Conservation (phyloP, 1,140 invertebrate species). For the Melanaphis sacchari region DNA sequence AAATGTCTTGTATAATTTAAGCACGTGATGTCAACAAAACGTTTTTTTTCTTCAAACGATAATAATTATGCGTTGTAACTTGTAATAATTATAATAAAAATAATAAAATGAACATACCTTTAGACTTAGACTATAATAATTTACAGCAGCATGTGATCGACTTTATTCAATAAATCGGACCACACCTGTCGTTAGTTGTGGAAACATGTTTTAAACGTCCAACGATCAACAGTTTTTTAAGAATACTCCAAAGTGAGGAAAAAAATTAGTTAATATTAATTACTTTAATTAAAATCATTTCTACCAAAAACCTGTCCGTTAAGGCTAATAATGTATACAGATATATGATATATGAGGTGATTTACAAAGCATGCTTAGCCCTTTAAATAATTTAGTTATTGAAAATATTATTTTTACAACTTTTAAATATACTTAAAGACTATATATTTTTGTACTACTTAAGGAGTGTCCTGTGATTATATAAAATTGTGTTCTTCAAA, state of each 20-base stretch:
- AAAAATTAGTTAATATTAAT: conserved; percentile 24
- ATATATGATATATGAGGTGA: not conserved
- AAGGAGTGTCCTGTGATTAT: too few relatives aligned
- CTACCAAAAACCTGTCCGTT: not conserved
- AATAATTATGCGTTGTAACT: not conserved
- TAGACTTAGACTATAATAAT: not conserved
- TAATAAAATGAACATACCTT: not conserved
- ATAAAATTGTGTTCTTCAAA: too few relatives aligned
- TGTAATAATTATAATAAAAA: not conserved
- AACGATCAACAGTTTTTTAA: not conserved
- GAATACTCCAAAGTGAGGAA: not conserved
- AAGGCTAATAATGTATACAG: not conserved
- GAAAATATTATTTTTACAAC: too few relatives aligned
- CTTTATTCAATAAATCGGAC: conserved; percentile 27
- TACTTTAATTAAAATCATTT: not conserved
- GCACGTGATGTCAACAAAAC: not conserved
- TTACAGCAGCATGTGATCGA: not conserved
- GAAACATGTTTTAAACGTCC: not conserved
- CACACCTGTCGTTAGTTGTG: not conserved
- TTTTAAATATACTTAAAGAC: too few relatives aligned
- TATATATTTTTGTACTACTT: too few relatives aligned
- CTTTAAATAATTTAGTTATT: too few relatives aligned
- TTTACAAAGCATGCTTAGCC: too few relatives aligned
- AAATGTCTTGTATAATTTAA: not conserved
- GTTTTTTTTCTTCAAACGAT: not conserved